Evolutionary conservation across 2,113 vertebrate genomes (phyloP), one percentile per base, ranked within the genome.

Genomic region (Myrmecophaga tridactyla): DNA sequence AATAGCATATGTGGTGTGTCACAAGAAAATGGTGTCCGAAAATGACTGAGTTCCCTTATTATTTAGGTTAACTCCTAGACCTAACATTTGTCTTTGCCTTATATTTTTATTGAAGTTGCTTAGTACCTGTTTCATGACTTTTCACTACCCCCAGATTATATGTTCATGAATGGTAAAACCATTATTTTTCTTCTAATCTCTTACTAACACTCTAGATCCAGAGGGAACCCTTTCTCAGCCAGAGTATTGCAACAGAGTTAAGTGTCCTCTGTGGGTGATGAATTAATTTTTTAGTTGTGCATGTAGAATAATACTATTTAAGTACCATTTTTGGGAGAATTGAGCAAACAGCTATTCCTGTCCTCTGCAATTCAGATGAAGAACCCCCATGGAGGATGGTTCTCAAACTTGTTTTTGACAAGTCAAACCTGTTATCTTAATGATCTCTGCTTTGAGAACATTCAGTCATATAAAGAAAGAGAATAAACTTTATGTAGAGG

Each of bases 371-470:
- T 84, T 94, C 62, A 41, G 63, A 77, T n/a, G 39, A 95, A 29
- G 67, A 93, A 70, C 36, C 46, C 48, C 75, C 41, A 20, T 12
- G 89, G 29, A 86, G 41, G 69, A 91, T 75, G 34, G 14, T 25
- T 96, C 92, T 87, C 39, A 62, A 94, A 48, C 46, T 80, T 73
- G 34, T 75, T 91, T 82, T 86, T 95, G 31, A 60, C 21, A 92
- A 94, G 23, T 56, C 4, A 56, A 73, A 78, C 7, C 29, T 69
- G 65, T 41, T 87, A 75, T 70, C 34, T 90, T 94, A 83, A 60
- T 90, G 63, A 75, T 58, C 23, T 90, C 25, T 78, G 62, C 56
- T 91, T 77, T 83, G 58, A 89, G 87, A 88, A 58, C 39, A 62
- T 72, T 72, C 58, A 83, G 27, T 70, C 29, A 51, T 63, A 34